Evolutionary conservation across 2,888 invertebrate species (phyloP), one percentile per base, ranked within the genome.

Genomic region (Cerceris ruficornis): DNA sequence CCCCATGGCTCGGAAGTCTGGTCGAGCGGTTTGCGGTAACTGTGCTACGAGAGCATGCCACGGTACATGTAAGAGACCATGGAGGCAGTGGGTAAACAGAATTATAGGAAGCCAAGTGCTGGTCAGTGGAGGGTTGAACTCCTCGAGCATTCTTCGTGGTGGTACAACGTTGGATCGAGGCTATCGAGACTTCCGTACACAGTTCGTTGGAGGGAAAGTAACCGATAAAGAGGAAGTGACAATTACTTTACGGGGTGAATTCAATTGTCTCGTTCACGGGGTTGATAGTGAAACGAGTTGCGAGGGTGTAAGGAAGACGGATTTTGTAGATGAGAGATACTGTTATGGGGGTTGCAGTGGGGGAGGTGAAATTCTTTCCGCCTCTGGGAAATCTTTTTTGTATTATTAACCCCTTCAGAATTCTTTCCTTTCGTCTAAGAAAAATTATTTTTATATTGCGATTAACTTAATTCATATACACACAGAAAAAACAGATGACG

Each of bases 81-180:
- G 49, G n/a, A 42, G 55, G 2, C 28, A 13, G 6, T 17, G 49
- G 60, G 68, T 52, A 77, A 74, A 77, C 55, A 65, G 69, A 77
- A 77, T 74, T 74, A 77, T 65, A 60, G 74, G 50, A 65, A 76
- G 74, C 50, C 60, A 64, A 77, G 76, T 66, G 68, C 43, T 52
- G 74, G 76, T 65, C 76, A 68, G 52, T 49, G 58, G 49, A 72
- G 67, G 54, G 52, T 14, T 41, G 59, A 41, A 60, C 55, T 59
- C 41, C 59, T 60, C 14, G 9, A 42, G 9, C 28, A 42, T 55
- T 55, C 49, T 42, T 42, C 49, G 39, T n/a, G 46, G 8, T 8
- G 11, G 52, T 46, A 11, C 11, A 0, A 11, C 46, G 46, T 46
- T 8, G 46, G 46, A 11, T 8, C 9, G 46, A 11, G 46, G 46